Evolutionary conservation across 2,888 invertebrate species (phyloP).

Genomic region (Megastigmus dorsalis): DNA sequence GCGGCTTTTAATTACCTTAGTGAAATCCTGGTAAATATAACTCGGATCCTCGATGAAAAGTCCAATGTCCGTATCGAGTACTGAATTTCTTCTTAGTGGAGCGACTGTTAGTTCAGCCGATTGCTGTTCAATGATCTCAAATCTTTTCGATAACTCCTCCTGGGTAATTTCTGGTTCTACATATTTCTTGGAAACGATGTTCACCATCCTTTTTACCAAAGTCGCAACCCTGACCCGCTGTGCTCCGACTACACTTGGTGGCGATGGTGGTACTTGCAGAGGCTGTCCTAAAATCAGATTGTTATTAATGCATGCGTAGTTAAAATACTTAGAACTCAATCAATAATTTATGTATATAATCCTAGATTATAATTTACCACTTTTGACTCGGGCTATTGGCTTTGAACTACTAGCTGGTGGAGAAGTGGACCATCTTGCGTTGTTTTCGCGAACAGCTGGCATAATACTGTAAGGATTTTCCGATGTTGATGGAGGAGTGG

Average conservation of each 20-base stretch:
- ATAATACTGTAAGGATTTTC: too few species aligned
- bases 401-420: too few species aligned
- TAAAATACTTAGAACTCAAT: too few species aligned
- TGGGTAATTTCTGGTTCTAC: constrained; percentile 75
- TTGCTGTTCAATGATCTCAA: constrained; percentile 81
- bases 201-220: constrained; percentile 88
- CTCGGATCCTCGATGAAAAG: constrained; percentile 84
- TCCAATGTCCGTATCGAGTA: constrained; percentile 81
- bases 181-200: constrained; percentile 82
- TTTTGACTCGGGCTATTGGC: too few species aligned
- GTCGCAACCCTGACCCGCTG: constrained; percentile 77
- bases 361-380: too few species aligned
- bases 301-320: too few species aligned
- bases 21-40: constrained; percentile 88
- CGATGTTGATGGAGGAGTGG: too few species aligned
- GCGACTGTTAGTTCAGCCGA: constrained; percentile 81
- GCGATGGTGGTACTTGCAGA: not conserved
- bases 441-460: too few species aligned
- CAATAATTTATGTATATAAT: too few species aligned
- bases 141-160: constrained; percentile 81
- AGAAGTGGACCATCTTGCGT: too few species aligned
- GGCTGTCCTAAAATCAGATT: too few species aligned
- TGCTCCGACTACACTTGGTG: constrained; percentile 22
- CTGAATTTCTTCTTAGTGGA: constrained; percentile 76
- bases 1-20: constrained; percentile 72